These are phyloP conservation scores for Eriocheir sinensis DNA, from an alignment of 1,140 invertebrate genomes.

Conservation along the genomic window DNA sequence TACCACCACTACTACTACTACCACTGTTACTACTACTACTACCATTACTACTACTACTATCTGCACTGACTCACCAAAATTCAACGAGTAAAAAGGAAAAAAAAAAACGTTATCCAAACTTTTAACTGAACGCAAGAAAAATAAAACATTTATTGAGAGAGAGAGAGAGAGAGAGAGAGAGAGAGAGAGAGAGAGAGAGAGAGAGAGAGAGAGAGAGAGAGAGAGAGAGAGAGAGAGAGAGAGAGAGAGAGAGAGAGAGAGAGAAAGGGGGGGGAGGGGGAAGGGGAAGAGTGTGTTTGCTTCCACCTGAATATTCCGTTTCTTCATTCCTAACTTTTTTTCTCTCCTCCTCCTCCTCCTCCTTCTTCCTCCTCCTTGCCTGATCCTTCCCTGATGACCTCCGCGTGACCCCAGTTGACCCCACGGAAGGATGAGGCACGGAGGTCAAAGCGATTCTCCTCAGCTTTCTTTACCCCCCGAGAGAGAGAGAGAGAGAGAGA, in stretches of 20 bases:
- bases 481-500: constrained; percentile 46
- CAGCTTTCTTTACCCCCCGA: no score
- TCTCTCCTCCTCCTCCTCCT: no score
- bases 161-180: constrained; percentile 43
- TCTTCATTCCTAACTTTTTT: no score
- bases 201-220: constrained; percentile 8
- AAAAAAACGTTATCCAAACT: background rate
- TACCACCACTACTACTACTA: constrained; percentile 40
- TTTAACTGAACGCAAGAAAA: background rate
- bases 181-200: constrained; percentile 38
- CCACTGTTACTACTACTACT: constrained; percentile 37
- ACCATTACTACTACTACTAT: background rate
- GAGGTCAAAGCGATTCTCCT: no score
- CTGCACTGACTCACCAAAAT: background rate
- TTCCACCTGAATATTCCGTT: no score
- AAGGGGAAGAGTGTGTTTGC: no score
- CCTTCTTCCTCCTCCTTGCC: no score
- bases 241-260: no score
- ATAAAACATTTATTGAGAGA: background rate
- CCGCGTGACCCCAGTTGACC: no score
- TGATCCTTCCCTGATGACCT: no score
- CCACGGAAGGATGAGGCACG: no score
- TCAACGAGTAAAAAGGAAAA: background rate
- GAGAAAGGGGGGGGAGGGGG: no score
- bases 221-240: background rate